A percentile compares a stretch with the other conserved stretches of the same genome.
Conservation (phyloP, 2,888 invertebrate species). For the Watsonalla cultraria region DNA sequence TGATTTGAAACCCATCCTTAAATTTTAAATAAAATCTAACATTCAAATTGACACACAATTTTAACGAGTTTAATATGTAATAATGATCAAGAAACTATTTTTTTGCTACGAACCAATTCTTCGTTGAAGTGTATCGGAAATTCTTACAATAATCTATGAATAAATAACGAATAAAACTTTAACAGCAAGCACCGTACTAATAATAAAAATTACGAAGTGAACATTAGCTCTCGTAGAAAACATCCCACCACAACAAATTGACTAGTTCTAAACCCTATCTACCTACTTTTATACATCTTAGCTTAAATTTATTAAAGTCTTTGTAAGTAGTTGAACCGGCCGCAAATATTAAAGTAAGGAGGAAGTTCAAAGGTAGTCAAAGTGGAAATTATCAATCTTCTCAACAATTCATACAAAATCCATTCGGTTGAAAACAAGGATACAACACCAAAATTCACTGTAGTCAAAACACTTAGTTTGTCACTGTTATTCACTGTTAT, state of each 20-base stretch:
- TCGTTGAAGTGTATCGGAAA: conserved; percentile 60
- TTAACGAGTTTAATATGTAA: conserved; percentile 37
- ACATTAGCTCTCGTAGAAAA: conserved; percentile 71
- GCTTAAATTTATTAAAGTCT: conserved; percentile 66
- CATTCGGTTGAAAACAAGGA: conserved; percentile 41
- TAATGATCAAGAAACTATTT: conserved; percentile 26
- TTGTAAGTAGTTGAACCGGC: conserved; percentile 70
- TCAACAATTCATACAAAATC: conserved; percentile 36
- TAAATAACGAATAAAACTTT: conserved; percentile 58
- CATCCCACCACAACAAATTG: conserved; percentile 73
- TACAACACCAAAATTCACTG: conserved; percentile 34
- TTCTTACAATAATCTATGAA: conserved; percentile 39
- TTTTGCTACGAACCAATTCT: conserved; percentile 42
- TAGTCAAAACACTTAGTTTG: conserved; percentile 22
- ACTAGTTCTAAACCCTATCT: conserved; percentile 74
- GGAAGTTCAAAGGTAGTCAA: conserved; percentile 33
- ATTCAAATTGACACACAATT: conserved; percentile 40
- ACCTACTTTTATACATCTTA: conserved; percentile 54
- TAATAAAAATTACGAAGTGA: conserved; percentile 59
- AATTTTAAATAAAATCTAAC: conserved; percentile 41
- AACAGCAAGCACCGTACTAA: conserved; percentile 74
- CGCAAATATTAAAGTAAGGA: conserved; percentile 55
- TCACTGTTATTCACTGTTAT: conserved; percentile 44
- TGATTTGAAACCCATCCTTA: conserved; percentile 62
- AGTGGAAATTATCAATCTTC: conserved; percentile 37